Evolutionary conservation across 2,797 vertebrate species (phyloP).

Genomic region (Falco peregrinus): DNA sequence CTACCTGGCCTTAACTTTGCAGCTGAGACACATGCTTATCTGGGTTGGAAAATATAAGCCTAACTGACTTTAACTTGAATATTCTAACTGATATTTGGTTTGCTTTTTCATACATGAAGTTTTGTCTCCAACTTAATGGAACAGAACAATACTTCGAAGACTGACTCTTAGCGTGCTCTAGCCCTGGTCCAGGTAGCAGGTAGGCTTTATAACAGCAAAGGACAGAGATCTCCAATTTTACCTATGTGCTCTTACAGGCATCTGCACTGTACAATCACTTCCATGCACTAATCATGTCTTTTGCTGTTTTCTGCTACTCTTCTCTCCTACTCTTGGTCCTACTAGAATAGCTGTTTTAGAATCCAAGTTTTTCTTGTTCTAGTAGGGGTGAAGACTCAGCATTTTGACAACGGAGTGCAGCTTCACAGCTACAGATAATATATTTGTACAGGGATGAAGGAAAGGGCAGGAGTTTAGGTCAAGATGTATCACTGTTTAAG

Average conservation of each 20-base stretch:
- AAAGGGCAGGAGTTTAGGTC: not conserved
- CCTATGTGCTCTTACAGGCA: not conserved
- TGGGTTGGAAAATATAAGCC: not conserved
- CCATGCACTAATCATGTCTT: not conserved
- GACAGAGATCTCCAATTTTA: not conserved
- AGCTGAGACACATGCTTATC: not conserved
- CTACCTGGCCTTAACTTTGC: not conserved
- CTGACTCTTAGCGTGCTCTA: not conserved
- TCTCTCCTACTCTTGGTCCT: not conserved
- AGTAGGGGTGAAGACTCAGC: not conserved
- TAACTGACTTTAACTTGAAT: not conserved
- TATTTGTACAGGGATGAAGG: not conserved
- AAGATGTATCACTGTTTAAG: not conserved
- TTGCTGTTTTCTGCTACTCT: not conserved
- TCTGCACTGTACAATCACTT: not conserved
- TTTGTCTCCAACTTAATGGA: not conserved
- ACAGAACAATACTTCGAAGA: not conserved
- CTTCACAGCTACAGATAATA: not conserved
- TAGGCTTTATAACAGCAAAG: not conserved
- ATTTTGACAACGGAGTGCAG: not conserved
- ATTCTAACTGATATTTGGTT: not conserved
- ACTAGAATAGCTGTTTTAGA: not conserved
- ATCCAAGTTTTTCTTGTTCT: not conserved
- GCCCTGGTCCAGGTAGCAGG: not conserved
- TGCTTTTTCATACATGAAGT: not conserved